Conservation (phyloP, 2,888 invertebrate genomes). For the Druceiella hillmani region DNA sequence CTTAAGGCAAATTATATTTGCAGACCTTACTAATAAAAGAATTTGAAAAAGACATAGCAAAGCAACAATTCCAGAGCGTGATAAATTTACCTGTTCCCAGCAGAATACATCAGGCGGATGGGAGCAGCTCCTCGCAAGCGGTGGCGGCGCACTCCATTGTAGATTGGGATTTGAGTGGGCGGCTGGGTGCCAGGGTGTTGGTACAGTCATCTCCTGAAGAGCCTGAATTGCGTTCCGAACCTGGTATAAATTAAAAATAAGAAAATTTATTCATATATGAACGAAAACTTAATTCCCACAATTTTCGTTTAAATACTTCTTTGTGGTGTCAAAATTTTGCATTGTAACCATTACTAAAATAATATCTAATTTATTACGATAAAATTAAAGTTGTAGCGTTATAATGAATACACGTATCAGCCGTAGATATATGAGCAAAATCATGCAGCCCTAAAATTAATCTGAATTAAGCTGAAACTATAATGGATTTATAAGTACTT, state of each 20-base stretch:
- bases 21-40: slow-evolving; percentile 1
- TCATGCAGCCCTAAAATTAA: no score
- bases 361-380: no score
- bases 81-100: slow-evolving; percentile 54
- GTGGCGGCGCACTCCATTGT: slow-evolving; percentile 49
- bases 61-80: neutral
- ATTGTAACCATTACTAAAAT: no score
- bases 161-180: slow-evolving; percentile 82
- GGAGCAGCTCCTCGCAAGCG: slow-evolving; percentile 70
- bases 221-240: slow-evolving; percentile 80
- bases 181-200: slow-evolving; percentile 59
- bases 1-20: no score
- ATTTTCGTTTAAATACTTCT: no score
- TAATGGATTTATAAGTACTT: no score
- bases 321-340: no score
- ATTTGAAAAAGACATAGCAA: no score
- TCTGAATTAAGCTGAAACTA: no score
- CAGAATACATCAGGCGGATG: slow-evolving; percentile 83
- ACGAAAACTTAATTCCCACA: slow-evolving; percentile 1
- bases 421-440: no score
- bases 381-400: no score
- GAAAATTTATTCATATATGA: slow-evolving; percentile 5
- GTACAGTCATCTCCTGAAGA: slow-evolving; percentile 73
- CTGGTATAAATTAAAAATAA: slow-evolving; percentile 34
- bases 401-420: no score